Evolutionary conservation across 2,113 vertebrate species (phyloP), one percentile per base, ranked within the genome.

Genomic region (Nannospalax galili): DNA sequence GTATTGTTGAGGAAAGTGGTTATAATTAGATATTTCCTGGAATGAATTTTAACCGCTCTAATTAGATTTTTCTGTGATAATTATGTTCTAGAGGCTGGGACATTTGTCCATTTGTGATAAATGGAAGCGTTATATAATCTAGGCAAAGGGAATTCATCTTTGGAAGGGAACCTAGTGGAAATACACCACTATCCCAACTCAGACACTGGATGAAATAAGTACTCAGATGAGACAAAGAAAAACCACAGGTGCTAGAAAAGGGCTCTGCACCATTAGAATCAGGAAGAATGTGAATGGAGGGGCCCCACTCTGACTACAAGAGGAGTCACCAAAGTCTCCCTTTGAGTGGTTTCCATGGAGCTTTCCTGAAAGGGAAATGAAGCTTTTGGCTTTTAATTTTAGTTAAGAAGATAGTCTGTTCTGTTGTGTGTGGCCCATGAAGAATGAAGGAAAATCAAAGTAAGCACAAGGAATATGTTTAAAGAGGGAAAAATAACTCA

Each of bases 161-260:
- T 92, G 58, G 19, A 82, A 92, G 67, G 82, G 42, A 89, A 77
- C 22, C 19, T 26, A 8, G n/a, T 84, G 72, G 70, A 95, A 92
- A 73, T 19, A 75, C 11, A 70, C 4, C 69, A 42, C 70, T 35
- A 70, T 58, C 69, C 56, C 52, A 72, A 16, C 42, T 75, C 70
- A 56, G 67, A 91, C 67, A n/a, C 52, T 48, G 56, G 69, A 40
- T 88, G 30, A 91, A n/a, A 32, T 7, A 77, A 37, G 60, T 48
- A 22, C 14, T 73, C 56, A 19, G 26, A 52, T 67, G 77, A 88
- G 72, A 97, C 84, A 95, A 82, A 74, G 3, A 65, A 88, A 97
- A 96, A 95, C 79, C 86, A 65, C 12, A n/a, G 30, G n/a, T 24
- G 19, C 12, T 4, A 84, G 52, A 73, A 58, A 72, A 91, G 48